phyloP scores from a whole-genome alignment of 2,888 invertebrate species.

The Sisyra nigra region DNA sequence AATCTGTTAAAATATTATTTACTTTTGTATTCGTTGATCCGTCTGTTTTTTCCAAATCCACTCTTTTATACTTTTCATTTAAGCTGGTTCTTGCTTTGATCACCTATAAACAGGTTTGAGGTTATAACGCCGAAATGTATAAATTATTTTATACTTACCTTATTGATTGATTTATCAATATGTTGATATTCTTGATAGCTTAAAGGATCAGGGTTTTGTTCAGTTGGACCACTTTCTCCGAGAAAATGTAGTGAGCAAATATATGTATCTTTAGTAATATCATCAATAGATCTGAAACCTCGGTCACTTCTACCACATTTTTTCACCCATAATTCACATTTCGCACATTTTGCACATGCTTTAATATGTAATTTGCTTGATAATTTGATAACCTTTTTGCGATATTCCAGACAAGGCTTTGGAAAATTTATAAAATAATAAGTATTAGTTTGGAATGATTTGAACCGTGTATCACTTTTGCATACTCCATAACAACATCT shows the following conservation, averaged over 20 bases:
- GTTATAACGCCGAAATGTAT: conserved; percentile 7
- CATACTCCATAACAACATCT: conserved; percentile 5
- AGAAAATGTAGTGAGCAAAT: conserved; percentile 11
- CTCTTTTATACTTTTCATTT: conserved; percentile 9
- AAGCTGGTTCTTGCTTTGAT: conserved; percentile 10
- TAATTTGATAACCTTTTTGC: conserved; percentile 10
- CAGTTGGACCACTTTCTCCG: conserved; percentile 10
- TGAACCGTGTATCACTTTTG: too few relatives aligned
- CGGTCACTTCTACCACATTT: too few relatives aligned
- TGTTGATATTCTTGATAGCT: conserved; percentile 12
- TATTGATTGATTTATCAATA: conserved; percentile 12
- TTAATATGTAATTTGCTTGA: conserved; percentile 11
- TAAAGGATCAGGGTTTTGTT: conserved; percentile 11
- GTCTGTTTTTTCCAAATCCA: conserved; percentile 10
- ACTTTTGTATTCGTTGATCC: conserved; percentile 6
- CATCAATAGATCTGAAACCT: too few relatives aligned
- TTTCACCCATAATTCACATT: too few relatives aligned
- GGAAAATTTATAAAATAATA: too few relatives aligned
- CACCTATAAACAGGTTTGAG: conserved; percentile 10
- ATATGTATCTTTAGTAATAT: conserved; percentile 12
- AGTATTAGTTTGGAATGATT: too few relatives aligned
- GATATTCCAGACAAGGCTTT: conserved; percentile 12
- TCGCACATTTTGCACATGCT: conserved; percentile 11
- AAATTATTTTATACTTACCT: too few relatives aligned
- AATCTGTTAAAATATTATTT: conserved; percentile 8